These are phyloP conservation scores for Microctonus hyperodae DNA, from an alignment of 2,888 invertebrate species.

Conservation along the genomic window DNA sequence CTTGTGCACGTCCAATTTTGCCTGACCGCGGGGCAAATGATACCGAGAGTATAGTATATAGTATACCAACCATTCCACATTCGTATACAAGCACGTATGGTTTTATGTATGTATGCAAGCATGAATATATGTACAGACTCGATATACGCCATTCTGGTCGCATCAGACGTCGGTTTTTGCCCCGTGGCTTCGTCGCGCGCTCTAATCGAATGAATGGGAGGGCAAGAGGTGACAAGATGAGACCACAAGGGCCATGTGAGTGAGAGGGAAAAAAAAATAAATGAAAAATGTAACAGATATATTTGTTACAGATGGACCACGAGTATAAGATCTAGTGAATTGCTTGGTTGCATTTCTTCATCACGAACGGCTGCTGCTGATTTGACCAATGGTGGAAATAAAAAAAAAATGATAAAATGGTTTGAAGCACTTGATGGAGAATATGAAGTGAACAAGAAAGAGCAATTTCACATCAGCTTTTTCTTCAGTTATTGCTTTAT, in stretches of 20 bases:
- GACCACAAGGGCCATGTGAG: not conserved
- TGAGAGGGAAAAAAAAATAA: conserved; percentile 1
- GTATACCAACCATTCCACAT: conserved; percentile 13
- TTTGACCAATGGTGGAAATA: not conserved
- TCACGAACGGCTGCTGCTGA: not conserved
- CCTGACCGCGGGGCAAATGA: conserved; percentile 20
- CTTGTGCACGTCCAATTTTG: conserved; percentile 15
- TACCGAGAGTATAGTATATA: conserved; percentile 2
- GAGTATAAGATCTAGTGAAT: not conserved
- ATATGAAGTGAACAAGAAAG: no score
- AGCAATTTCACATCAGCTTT: no score
- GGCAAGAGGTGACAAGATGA: conserved; percentile 7
- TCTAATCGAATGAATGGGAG: conserved; percentile 2
- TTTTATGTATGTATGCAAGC: not conserved
- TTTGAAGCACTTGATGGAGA: not conserved
- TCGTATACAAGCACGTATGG: not conserved
- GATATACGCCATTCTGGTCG: conserved; percentile 2
- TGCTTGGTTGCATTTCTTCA: not conserved
- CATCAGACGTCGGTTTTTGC: conserved; percentile 14
- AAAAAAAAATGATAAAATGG: conserved; percentile 1
- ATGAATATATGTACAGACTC: not conserved
- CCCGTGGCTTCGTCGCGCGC: conserved; percentile 4
- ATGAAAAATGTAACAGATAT: not conserved
- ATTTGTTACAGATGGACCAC: conserved; percentile 4
- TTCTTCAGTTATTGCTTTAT: no score